These are phyloP conservation scores for Furcifer pardalis DNA, from an alignment of 2,797 vertebrate species.

Conservation along the genomic window DNA sequence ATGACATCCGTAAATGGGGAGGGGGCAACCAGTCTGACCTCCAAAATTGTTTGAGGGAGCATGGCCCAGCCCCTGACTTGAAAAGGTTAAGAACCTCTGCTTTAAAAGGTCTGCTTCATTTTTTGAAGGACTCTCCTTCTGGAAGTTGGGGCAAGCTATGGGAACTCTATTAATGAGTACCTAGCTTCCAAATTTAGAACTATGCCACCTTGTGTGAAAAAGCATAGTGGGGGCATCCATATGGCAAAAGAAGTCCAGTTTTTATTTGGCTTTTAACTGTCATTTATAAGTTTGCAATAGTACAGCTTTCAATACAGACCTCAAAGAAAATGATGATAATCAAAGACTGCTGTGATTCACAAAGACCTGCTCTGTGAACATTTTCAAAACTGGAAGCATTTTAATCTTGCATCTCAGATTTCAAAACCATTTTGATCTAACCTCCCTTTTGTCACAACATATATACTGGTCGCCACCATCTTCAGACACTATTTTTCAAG, in stretches of 20 bases:
- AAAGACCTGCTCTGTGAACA: not conserved
- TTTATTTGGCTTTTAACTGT: too few species aligned
- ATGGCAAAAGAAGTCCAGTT: not conserved
- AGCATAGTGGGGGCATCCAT: not conserved
- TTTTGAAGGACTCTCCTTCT: too few species aligned
- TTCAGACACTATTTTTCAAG: not conserved
- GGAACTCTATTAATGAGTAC: too few species aligned
- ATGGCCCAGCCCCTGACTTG: too few species aligned
- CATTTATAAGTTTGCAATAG: too few species aligned
- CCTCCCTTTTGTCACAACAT: not conserved
- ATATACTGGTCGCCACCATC: not conserved
- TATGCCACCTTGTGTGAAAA: not conserved
- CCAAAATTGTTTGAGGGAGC: too few species aligned
- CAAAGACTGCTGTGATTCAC: not conserved
- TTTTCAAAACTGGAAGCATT: not conserved
- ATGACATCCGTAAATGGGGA: too few species aligned
- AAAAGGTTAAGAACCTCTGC: too few species aligned
- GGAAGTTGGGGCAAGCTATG: too few species aligned
- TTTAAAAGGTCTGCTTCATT: too few species aligned
- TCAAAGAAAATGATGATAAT: not conserved
- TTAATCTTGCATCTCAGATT: not conserved
- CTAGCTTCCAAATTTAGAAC: too few species aligned
- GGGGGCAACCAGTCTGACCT: too few species aligned
- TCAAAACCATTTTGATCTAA: constrained; percentile 11
- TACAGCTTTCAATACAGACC: not conserved